Evolutionary conservation across 2,888 invertebrate genomes (phyloP).

Genomic region (Coleophora deauratella): DNA sequence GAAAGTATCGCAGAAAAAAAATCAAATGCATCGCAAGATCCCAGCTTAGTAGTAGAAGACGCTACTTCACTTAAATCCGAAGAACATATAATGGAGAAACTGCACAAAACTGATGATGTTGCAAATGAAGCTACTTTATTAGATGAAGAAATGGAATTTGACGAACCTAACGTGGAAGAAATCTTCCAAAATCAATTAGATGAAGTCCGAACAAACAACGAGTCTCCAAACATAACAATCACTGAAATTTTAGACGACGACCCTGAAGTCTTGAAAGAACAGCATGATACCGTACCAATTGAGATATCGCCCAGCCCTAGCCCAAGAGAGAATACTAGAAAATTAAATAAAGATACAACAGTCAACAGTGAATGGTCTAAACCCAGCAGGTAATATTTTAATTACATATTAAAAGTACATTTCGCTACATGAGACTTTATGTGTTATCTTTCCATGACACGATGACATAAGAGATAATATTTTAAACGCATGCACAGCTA

Average conservation of each 20-base stretch:
- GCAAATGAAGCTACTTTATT: slow-evolving; percentile 50
- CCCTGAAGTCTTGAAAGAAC: slow-evolving; percentile 34
- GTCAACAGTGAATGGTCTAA: slow-evolving; percentile 59
- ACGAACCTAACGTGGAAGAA: slow-evolving; percentile 61
- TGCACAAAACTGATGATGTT: slow-evolving; percentile 45
- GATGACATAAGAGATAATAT: slow-evolving; percentile 55
- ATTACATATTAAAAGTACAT: not conserved
- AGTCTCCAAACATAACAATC: slow-evolving; percentile 64
- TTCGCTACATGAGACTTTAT: slow-evolving; percentile 13
- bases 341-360: slow-evolving; percentile 37
- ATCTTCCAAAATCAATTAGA: slow-evolving; percentile 59
- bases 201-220: slow-evolving; percentile 41
- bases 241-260: slow-evolving; percentile 65
- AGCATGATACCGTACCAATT: slow-evolving; percentile 43
- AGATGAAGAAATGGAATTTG: slow-evolving; percentile 56
- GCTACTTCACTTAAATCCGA: slow-evolving; percentile 39
- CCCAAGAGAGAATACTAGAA: slow-evolving; percentile 37
- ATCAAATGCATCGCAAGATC: slow-evolving; percentile 62
- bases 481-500: slow-evolving; percentile 61
- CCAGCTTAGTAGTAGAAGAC: slow-evolving; percentile 59
- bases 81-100: slow-evolving; percentile 61
- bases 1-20: slow-evolving; percentile 61
- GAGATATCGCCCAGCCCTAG: slow-evolving; percentile 62
- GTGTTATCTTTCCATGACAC: slow-evolving; percentile 28
- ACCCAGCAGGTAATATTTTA: slow-evolving; percentile 54